Evolutionary conservation across 2,113 vertebrate species (phyloP).

Genomic region (Bubalus kerabau): DNA sequence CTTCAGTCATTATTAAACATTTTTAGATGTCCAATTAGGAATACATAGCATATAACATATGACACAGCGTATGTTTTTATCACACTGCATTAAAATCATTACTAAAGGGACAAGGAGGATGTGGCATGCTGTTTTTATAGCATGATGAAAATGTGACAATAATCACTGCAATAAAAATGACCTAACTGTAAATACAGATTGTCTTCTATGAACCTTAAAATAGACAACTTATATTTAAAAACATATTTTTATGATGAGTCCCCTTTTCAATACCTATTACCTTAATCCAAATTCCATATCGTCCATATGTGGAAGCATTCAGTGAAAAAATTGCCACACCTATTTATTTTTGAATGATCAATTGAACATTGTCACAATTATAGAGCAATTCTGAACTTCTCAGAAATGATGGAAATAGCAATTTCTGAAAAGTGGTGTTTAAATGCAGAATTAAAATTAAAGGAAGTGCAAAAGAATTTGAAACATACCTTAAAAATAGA

Average conservation of each 20-base stretch:
- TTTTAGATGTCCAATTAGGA: conserved; percentile 63
- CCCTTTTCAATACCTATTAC: neutral
- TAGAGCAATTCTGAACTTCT: neutral
- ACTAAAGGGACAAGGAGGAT: neutral
- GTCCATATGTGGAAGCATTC: neutral
- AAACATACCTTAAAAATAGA: neutral
- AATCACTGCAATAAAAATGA: neutral
- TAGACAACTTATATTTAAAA: neutral
- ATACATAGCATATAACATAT: conserved; percentile 55
- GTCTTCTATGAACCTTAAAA: neutral
- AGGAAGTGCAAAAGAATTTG: neutral
- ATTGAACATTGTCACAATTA: neutral
- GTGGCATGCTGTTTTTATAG: neutral
- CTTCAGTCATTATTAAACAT: conserved; percentile 65
- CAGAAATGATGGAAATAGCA: neutral
- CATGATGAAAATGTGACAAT: neutral
- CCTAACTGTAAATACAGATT: neutral
- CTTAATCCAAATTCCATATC: neutral
- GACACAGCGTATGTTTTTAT: conserved; percentile 60
- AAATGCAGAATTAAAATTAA: neutral
- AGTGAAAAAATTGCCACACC: neutral
- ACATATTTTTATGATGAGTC: neutral
- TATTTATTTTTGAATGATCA: neutral
- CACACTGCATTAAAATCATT: conserved; percentile 33
- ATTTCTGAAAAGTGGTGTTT: neutral